phyloP scores from a whole-genome alignment of 1,140 invertebrate genomes.

The Drosophila sp. region DNA sequence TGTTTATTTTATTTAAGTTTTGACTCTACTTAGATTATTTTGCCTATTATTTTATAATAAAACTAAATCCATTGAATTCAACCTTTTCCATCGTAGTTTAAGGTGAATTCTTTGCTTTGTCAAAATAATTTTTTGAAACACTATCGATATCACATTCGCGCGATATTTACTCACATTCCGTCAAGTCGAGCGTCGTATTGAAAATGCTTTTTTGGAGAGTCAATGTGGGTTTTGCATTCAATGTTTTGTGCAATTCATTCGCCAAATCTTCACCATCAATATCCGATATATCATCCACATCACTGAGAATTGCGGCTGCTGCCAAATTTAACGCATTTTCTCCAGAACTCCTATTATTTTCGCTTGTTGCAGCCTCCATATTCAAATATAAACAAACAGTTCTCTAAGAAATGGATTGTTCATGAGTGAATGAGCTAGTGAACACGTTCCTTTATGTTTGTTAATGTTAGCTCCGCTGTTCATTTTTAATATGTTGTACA shows the following conservation, averaged over 20 bases:
- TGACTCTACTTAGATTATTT: too few species aligned
- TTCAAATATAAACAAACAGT: neutral
- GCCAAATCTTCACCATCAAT: conserved; percentile 48
- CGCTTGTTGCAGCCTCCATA: conserved; percentile 6
- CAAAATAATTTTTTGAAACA: too few species aligned
- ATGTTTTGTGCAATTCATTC: conserved; percentile 48
- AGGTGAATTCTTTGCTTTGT: too few species aligned
- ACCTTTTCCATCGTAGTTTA: too few species aligned
- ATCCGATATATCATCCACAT: conserved; percentile 50
- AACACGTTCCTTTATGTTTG: too few species aligned
- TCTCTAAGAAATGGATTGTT: too few species aligned
- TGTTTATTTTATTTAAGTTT: too few species aligned
- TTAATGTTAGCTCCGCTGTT: too few species aligned
- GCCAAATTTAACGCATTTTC: neutral
- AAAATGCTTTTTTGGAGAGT: conserved; percentile 45
- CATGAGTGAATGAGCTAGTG: too few species aligned
- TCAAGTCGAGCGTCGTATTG: conserved; percentile 42
- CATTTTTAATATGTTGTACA: too few species aligned
- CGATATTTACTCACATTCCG: conserved; percentile 34
- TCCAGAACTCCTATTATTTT: neutral
- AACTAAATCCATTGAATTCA: too few species aligned
- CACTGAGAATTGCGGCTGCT: conserved; percentile 12
- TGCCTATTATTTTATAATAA: too few species aligned
- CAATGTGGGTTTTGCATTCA: conserved; percentile 8
- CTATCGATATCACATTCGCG: neutral